These are phyloP conservation scores for Catharus ustulatus DNA, from an alignment of 2,797 vertebrate species.

Conservation along the genomic window DNA sequence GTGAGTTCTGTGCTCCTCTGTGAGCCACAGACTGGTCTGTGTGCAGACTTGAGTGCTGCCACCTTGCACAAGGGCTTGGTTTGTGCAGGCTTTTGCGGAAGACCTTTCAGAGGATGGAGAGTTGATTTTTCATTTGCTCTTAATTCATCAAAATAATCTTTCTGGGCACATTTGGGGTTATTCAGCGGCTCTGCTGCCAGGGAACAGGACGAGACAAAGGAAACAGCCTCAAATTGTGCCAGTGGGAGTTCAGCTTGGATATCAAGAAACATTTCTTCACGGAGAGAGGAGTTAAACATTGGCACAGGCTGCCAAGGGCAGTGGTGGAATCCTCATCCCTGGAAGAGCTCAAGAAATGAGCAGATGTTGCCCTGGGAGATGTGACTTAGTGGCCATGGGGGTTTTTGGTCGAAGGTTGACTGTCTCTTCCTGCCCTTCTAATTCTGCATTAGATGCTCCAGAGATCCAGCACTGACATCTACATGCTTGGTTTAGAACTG, in stretches of 20 bases:
- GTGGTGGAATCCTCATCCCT: background rate
- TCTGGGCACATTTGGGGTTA: background rate
- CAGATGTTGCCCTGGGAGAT: too few relatives aligned
- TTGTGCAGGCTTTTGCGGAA: background rate
- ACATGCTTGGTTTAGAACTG: background rate
- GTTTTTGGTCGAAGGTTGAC: background rate
- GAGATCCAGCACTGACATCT: background rate
- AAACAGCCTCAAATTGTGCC: rapidly evolving
- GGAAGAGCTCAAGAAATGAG: background rate
- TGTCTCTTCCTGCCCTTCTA: background rate
- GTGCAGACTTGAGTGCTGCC: background rate
- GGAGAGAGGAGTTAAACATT: background rate
- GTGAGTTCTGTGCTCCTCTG: background rate
- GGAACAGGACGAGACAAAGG: background rate
- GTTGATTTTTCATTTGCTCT: background rate
- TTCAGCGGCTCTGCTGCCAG: background rate
- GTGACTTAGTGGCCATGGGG: background rate
- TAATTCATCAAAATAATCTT: background rate
- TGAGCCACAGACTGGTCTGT: background rate
- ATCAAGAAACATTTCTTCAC: background rate
- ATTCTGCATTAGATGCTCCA: background rate
- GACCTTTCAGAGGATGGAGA: background rate
- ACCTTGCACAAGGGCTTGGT: background rate
- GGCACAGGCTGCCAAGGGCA: background rate
- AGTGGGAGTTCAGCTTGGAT: background rate